A percentile compares a stretch with the other conserved stretches of the same genome.
phyloP scores from a whole-genome alignment of 2,888 invertebrate species.

The Lasius fuliginosus region DNA sequence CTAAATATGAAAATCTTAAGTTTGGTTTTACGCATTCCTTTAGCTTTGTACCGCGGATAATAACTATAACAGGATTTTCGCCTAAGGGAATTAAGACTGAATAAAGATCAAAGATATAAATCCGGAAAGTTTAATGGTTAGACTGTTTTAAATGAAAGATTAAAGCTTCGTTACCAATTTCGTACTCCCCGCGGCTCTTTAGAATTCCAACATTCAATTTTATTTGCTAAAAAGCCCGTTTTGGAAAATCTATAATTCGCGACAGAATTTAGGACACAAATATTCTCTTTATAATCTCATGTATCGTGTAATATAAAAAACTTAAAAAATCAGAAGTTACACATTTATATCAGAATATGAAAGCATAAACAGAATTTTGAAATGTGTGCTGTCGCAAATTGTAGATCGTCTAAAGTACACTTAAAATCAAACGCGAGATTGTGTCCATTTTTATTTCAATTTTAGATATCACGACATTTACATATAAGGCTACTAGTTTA shows the following conservation, averaged over 20 bases:
- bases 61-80: constrained; percentile 62
- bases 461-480: not conserved
- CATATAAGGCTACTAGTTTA: not conserved
- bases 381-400: not conserved
- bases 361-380: not conserved
- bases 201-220: constrained; percentile 25
- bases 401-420: not conserved
- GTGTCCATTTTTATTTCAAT: not conserved
- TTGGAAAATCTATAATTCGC: constrained; percentile 17
- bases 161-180: constrained; percentile 58
- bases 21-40: constrained; percentile 31
- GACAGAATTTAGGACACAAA: not conserved
- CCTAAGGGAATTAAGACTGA: constrained; percentile 65
- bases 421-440: not conserved
- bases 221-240: constrained; percentile 29
- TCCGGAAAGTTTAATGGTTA: constrained; percentile 65
- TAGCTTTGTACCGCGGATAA: constrained; percentile 12
- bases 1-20: constrained; percentile 46
- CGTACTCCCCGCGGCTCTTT: not conserved
- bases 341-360: not conserved
- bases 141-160: constrained; percentile 67
- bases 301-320: not conserved
- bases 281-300: not conserved
- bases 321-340: not conserved
- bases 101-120: constrained; percentile 69